Conservation (phyloP, 2,113 vertebrate genomes). For the Lagenorhynchus albirostris region DNA sequence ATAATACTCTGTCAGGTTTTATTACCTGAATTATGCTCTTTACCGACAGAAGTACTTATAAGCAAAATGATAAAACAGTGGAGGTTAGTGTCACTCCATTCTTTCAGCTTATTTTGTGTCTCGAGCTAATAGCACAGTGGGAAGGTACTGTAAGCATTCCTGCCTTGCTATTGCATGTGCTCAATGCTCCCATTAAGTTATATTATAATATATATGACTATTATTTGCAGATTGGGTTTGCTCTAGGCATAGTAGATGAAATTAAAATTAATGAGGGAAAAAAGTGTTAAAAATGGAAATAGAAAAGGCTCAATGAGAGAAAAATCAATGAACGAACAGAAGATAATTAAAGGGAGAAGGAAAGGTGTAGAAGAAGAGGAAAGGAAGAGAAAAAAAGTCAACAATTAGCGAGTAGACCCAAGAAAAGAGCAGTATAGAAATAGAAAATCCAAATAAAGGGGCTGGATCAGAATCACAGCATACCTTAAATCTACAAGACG, state of each 20-base stretch:
- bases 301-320: neutral
- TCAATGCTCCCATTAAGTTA: neutral
- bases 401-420: neutral
- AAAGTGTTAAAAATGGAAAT: neutral
- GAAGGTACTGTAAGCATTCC: neutral
- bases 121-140: neutral
- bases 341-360: neutral
- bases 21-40: neutral
- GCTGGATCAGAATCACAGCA: neutral
- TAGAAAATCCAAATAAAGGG: neutral
- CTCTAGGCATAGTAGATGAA: neutral
- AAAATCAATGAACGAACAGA: neutral
- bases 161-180: neutral
- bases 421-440: neutral
- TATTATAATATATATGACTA: neutral
- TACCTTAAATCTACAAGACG: neutral
- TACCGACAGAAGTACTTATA: neutral
- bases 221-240: neutral
- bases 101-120: neutral
- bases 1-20: conserved; percentile 19
- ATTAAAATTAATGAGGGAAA: neutral
- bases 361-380: neutral
- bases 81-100: neutral
- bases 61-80: conserved; percentile 20
- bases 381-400: neutral